phyloP scores from a whole-genome alignment of 2,797 vertebrate genomes.

The Anguilla megastoma region DNA sequence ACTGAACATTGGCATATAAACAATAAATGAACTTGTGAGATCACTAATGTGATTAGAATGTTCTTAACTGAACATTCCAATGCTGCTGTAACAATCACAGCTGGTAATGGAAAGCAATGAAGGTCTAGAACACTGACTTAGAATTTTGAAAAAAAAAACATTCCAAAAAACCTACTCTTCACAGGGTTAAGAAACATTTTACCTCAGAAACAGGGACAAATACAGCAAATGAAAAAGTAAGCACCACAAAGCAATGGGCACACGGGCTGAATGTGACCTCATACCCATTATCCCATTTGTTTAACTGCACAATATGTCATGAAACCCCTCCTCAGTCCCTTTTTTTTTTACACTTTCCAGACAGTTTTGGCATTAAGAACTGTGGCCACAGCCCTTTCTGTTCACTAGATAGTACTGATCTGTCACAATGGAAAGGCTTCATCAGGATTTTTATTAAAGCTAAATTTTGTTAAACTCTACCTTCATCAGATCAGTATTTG shows the following conservation, averaged over 20 bases:
- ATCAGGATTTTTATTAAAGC: slow-evolving; percentile 23
- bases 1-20: slow-evolving; percentile 2
- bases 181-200: neutral
- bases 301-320: neutral
- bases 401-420: neutral
- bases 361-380: neutral
- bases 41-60: too few species aligned
- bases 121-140: too few species aligned
- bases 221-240: neutral
- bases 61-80: too few species aligned
- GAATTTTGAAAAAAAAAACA: too few species aligned
- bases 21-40: too few species aligned
- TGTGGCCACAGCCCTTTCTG: neutral
- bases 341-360: neutral
- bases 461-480: slow-evolving; percentile 18
- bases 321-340: neutral
- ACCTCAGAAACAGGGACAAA: neutral
- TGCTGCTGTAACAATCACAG: too few species aligned
- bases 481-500: slow-evolving; percentile 19
- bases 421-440: neutral
- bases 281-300: neutral
- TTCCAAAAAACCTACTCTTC: too few species aligned
- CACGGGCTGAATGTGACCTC: neutral
- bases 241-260: slow-evolving; percentile 7
- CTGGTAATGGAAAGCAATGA: too few species aligned